Evolutionary conservation across 2,888 invertebrate species (phyloP).

Genomic region (Drepanosiphum platanoidis): DNA sequence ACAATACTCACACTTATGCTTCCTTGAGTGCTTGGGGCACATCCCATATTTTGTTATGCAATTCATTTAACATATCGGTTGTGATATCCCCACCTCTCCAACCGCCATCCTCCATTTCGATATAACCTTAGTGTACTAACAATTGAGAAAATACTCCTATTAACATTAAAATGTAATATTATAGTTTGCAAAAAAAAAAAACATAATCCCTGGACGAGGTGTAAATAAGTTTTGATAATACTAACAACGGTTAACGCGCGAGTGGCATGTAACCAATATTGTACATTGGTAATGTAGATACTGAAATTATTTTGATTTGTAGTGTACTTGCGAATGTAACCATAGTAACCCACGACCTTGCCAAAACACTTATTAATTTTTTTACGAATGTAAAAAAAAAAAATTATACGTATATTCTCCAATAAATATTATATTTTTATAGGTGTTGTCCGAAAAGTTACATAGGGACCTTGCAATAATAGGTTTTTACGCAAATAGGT

Average conservation of each 20-base stretch:
- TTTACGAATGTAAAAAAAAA: conserved; percentile 42
- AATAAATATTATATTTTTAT: conserved; percentile 54
- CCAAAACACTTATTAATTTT: conserved; percentile 56
- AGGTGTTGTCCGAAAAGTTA: conserved; percentile 48
- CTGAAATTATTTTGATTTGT: conserved; percentile 56
- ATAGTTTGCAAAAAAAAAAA: background rate
- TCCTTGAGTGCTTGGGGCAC: conserved; percentile 63
- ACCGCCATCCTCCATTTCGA: conserved; percentile 62
- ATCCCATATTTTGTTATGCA: conserved; percentile 63
- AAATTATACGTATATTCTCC: conserved; percentile 46
- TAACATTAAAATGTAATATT: background rate
- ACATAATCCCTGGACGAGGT: background rate
- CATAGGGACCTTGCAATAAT: conserved; percentile 23
- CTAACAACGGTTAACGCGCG: conserved; percentile 22
- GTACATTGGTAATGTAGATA: conserved; percentile 24
- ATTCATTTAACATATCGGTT: conserved; percentile 46
- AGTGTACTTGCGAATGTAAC: conserved; percentile 50
- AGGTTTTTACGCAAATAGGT: conserved; percentile 41
- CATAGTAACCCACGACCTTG: conserved; percentile 51
- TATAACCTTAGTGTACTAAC: conserved; percentile 28
- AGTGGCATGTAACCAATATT: conserved; percentile 48
- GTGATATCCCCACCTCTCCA: conserved; percentile 45
- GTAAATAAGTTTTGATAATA: background rate
- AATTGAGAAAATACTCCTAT: conserved; percentile 8
- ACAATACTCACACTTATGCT: conserved; percentile 61